phyloP scores from a whole-genome alignment of 2,888 invertebrate genomes.

The Ceramica pisi region DNA sequence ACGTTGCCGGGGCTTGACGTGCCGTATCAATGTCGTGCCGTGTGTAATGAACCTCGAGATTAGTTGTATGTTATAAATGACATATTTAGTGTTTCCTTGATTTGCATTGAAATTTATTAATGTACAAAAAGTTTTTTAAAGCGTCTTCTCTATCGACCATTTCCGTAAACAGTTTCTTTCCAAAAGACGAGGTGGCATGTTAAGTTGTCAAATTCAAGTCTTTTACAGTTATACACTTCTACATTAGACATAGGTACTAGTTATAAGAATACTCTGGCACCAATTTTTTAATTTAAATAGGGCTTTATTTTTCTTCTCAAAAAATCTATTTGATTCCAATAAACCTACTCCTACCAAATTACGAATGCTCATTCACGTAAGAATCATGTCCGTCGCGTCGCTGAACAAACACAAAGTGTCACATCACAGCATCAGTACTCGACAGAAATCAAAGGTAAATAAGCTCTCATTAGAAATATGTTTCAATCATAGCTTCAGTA shows the following conservation, averaged over 20 bases:
- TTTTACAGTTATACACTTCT: not conserved
- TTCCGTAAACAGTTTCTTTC: no score
- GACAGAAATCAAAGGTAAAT: constrained; percentile 14
- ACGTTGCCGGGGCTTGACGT: no score
- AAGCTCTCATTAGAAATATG: constrained; percentile 3
- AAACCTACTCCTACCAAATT: not conserved
- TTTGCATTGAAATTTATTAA: not conserved
- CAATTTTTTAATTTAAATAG: not conserved
- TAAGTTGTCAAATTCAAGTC: no score
- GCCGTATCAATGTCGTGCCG: not conserved
- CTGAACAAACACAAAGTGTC: constrained; percentile 31
- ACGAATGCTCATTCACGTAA: not conserved
- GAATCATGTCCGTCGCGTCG: not conserved
- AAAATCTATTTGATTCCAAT: not conserved
- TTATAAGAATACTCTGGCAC: not conserved
- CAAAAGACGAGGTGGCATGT: no score
- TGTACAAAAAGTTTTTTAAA: no score
- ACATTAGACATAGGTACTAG: not conserved
- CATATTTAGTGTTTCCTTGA: not conserved
- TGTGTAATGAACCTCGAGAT: not conserved
- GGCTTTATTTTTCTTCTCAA: not conserved
- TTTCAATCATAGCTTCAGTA: not conserved
- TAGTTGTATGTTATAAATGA: not conserved
- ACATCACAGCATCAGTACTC: constrained; percentile 13
- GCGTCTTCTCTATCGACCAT: no score